Conservation (phyloP, 2,888 invertebrate genomes). For the Acleris holmiana region DNA sequence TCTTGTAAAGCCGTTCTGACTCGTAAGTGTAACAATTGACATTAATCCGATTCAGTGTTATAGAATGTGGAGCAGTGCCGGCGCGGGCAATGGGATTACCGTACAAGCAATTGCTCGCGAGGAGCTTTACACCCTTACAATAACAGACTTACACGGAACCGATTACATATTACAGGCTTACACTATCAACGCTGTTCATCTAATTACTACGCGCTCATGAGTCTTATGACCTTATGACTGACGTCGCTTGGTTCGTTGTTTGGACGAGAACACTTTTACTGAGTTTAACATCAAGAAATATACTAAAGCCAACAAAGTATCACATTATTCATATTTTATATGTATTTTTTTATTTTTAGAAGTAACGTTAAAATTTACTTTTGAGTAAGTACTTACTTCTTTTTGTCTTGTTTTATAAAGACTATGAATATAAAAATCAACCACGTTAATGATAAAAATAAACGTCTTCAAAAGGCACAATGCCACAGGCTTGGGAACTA, state of each 20-base stretch:
- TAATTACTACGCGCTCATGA: slow-evolving; percentile 4
- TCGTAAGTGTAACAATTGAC: slow-evolving; percentile 42
- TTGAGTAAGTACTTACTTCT: too few species aligned
- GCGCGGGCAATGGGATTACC: slow-evolving; percentile 68
- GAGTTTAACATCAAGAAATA: too few species aligned
- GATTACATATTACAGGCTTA: slow-evolving; percentile 33
- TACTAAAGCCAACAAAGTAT: too few species aligned
- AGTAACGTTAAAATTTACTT: too few species aligned
- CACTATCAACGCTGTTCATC: slow-evolving; percentile 25
- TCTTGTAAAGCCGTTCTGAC: slow-evolving; percentile 8
- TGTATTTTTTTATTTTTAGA: too few species aligned
- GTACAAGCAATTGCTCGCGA: slow-evolving; percentile 54
- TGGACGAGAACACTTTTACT: neutral
- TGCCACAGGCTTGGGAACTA: slow-evolving; percentile 47
- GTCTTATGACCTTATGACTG: neutral
- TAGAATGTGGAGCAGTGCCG: slow-evolving; percentile 50
- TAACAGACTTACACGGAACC: slow-evolving; percentile 40
- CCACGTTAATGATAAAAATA: slow-evolving; percentile 40
- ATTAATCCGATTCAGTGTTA: slow-evolving; percentile 64
- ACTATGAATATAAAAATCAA: neutral
- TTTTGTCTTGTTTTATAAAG: too few species aligned
- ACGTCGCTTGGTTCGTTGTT: neutral
- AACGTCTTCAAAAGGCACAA: slow-evolving; percentile 51
- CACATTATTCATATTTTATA: too few species aligned
- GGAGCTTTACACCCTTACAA: slow-evolving; percentile 52